A percentile compares a stretch with the other conserved stretches of the same genome.
Conservation (phyloP, 2,888 invertebrate genomes). For the Thereva nobilitata region DNA sequence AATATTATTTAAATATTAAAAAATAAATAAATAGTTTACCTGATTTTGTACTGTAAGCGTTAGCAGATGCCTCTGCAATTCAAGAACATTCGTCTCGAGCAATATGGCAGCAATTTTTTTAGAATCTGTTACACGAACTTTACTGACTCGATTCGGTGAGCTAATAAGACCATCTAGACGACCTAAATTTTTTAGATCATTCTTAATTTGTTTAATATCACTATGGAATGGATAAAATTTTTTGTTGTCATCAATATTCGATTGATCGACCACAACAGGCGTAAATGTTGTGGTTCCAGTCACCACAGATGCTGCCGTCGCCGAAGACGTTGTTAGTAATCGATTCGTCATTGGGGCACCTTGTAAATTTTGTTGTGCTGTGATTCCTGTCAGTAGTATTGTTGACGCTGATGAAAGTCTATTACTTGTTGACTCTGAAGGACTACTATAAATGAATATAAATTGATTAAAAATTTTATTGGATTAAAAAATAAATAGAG, state of each 20-base stretch:
- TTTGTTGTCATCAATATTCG: conserved; percentile 17
- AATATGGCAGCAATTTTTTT: conserved; percentile 82
- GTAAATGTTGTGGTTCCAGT: conserved; percentile 20
- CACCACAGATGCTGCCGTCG: background rate
- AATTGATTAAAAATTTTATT: background rate
- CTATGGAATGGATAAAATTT: conserved; percentile 48
- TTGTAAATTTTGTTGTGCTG: background rate
- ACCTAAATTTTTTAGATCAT: conserved; percentile 59
- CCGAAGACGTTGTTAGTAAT: background rate
- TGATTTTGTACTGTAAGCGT: conserved; percentile 83
- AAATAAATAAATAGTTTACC: conserved; percentile 59
- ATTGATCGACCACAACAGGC: conserved; percentile 23
- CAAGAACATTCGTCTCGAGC: conserved; percentile 77
- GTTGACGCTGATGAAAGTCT: conserved; percentile 53
- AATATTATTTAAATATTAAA: no score
- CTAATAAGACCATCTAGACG: conserved; percentile 72
- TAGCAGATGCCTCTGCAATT: conserved; percentile 82
- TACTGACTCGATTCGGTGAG: conserved; percentile 66
- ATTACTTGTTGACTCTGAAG: conserved; percentile 54
- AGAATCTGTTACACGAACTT: conserved; percentile 70
- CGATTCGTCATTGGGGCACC: conserved; percentile 8
- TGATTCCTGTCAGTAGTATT: conserved; percentile 49
- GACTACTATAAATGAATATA: conserved; percentile 45
- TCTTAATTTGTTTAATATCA: conserved; percentile 51
- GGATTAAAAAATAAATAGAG: no score